Percentiles rank a stretch among this genome's conserved stretches.
phyloP scores from a whole-genome alignment of 2,888 invertebrate genomes.

The Lepeophtheirus nordmannii region DNA sequence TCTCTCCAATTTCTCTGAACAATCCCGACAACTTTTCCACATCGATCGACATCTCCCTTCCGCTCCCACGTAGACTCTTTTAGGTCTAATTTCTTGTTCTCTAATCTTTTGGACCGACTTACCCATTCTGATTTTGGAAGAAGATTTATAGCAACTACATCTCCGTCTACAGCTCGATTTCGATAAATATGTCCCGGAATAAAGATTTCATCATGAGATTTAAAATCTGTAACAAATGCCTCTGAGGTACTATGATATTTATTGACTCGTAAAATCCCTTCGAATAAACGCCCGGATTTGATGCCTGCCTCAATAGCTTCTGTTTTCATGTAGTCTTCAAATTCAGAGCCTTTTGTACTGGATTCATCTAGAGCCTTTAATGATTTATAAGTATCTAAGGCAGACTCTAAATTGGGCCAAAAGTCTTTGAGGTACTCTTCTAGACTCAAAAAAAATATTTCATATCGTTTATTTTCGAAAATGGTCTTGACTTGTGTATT shows the following conservation, averaged over 20 bases:
- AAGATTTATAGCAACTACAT: conserved; percentile 33
- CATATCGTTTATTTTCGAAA: conserved; percentile 27
- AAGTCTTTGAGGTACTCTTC: conserved; percentile 32
- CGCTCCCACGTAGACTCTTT: conserved; percentile 8
- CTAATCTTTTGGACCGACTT: conserved; percentile 28
- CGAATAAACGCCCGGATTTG: conserved; percentile 31
- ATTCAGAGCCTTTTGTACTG: conserved; percentile 27
- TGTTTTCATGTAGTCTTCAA: conserved; percentile 31
- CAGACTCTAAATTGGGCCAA: conserved; percentile 30
- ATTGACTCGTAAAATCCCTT: conserved; percentile 33
- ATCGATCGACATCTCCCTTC: conserved; percentile 24
- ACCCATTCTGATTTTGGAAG: conserved; percentile 31
- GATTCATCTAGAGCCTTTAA: conserved; percentile 30
- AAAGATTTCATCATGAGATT: conserved; percentile 32
- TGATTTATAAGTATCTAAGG: conserved; percentile 31
- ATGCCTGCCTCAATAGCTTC: conserved; percentile 32
- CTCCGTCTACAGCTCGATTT: conserved; percentile 35
- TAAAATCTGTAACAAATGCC: conserved; percentile 31
- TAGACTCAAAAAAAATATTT: conserved; percentile 31
- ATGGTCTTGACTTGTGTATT: conserved; percentile 30
- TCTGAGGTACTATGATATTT: conserved; percentile 32
- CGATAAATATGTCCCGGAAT: conserved; percentile 32
- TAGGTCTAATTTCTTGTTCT: conserved; percentile 1
- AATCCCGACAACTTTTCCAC: conserved; percentile 60
- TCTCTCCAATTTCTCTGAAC: conserved; percentile 91